phyloP scores from a whole-genome alignment of 2,113 vertebrate species.

The Synchiropus splendidus region DNA sequence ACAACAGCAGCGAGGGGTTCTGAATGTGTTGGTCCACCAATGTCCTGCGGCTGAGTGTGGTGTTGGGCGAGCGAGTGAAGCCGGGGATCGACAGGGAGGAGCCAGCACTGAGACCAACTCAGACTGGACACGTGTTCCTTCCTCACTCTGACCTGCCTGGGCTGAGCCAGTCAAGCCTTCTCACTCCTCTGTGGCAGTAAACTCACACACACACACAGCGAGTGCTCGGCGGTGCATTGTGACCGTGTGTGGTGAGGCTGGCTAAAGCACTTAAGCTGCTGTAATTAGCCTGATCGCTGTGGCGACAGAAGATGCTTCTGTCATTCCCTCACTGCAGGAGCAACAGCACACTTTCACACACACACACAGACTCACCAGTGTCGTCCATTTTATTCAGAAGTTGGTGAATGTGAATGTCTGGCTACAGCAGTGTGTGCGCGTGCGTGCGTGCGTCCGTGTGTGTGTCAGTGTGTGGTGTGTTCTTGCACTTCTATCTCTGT shows the following conservation, averaged over 20 bases:
- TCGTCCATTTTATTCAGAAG: no score
- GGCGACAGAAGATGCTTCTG: conserved; percentile 65
- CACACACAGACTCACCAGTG: conserved; percentile 18
- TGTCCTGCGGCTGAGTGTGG: no score
- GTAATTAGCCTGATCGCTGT: conserved; percentile 69
- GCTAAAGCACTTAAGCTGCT: conserved; percentile 73
- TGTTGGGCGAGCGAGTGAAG: no score
- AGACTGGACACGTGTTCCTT: no score
- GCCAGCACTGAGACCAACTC: conserved; percentile 9
- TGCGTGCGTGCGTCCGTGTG: conserved; percentile 16
- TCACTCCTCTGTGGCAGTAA: no score
- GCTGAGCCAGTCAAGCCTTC: no score
- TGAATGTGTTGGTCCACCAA: no score
- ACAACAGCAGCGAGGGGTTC: no score
- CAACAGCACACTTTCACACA: conserved; percentile 44
- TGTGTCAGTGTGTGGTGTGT: conserved; percentile 12
- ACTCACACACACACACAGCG: conserved; percentile 38
- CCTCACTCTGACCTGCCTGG: neutral
- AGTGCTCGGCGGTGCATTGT: conserved; percentile 51
- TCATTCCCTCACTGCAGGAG: conserved; percentile 65
- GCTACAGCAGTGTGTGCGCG: conserved; percentile 5
- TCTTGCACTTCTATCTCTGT: no score
- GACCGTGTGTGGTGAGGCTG: conserved; percentile 67
- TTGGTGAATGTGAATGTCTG: no score
- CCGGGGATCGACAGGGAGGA: no score